A percentile compares a stretch with the other conserved stretches of the same genome.
These are phyloP conservation scores for Vollenhovia emeryi DNA, from an alignment of 1,140 invertebrate genomes.

Conservation along the genomic window DNA sequence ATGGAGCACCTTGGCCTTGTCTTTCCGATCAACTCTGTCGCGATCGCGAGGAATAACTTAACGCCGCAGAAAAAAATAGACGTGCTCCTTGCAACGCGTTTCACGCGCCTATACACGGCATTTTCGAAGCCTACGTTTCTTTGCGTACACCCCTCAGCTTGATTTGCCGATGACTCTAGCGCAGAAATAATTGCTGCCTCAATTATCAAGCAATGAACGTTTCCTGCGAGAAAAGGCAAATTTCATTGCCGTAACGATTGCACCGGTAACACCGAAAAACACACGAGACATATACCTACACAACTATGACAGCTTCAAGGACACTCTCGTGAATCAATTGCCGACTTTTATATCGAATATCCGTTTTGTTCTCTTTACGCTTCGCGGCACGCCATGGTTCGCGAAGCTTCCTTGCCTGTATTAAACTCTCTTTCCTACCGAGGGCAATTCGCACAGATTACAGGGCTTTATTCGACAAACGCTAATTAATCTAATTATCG, in stretches of 20 bases:
- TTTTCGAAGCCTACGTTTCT: not conserved
- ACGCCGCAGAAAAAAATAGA: not conserved
- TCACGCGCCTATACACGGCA: not conserved
- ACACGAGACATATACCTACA: not conserved
- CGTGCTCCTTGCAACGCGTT: no score
- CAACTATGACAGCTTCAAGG: not conserved
- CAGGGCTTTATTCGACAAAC: conserved; percentile 78
- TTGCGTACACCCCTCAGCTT: not conserved
- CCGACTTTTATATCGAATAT: conserved; percentile 51
- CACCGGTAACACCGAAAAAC: not conserved
- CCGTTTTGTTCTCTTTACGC: conserved; percentile 33
- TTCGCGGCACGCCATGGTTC: conserved; percentile 26
- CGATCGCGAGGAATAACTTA: no score
- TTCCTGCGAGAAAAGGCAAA: not conserved
- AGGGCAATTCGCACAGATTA: conserved; percentile 76
- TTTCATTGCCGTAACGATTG: conserved; percentile 1
- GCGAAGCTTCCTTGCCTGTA: conserved; percentile 4
- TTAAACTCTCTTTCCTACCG: conserved; percentile 44
- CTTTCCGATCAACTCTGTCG: not conserved
- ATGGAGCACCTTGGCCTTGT: conserved; percentile 10
- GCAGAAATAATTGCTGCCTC: not conserved
- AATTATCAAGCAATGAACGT: not conserved
- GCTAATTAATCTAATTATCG: conserved; percentile 84
- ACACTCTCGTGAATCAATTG: conserved; percentile 55
- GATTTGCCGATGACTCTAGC: not conserved